Evolutionary conservation across 2,888 invertebrate species (phyloP).

Genomic region (Alviniconcha strummeri): DNA sequence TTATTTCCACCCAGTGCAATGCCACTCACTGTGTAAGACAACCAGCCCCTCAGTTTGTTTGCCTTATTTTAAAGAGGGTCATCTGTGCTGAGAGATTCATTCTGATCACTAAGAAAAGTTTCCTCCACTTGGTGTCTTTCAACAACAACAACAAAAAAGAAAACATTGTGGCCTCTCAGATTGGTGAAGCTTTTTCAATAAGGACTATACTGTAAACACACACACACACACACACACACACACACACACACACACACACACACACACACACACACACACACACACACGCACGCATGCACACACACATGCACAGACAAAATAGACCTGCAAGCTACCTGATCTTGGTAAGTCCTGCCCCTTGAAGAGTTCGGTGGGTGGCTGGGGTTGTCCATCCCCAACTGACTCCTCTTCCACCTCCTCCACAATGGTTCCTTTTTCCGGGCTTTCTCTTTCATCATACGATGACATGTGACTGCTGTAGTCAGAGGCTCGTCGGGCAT

Average conservation of each 20-base stretch:
- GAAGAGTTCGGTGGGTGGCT: conserved; percentile 51
- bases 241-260: not conserved
- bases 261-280: not conserved
- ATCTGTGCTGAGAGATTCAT: too few species aligned
- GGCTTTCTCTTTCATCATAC: conserved; percentile 10
- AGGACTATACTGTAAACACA: not conserved
- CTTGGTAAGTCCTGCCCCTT: conserved; percentile 48
- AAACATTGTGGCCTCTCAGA: too few species aligned
- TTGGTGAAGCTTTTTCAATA: too few species aligned
- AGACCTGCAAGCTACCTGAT: conserved; percentile 44
- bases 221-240: conserved; percentile 35
- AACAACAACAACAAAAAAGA: not conserved
- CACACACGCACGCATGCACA: not conserved
- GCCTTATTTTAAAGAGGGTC: too few species aligned
- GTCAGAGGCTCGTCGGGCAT: not conserved
- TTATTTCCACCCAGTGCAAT: too few species aligned
- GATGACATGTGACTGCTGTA: conserved; percentile 21
- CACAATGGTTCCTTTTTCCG: not conserved
- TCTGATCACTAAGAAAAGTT: too few species aligned
- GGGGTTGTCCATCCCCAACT: conserved; percentile 38
- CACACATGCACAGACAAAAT: not conserved
- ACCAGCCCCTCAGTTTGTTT: too few species aligned
- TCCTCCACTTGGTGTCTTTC: too few species aligned
- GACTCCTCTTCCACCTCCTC: conserved; percentile 17
- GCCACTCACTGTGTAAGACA: too few species aligned